Base-by-base conservation (phyloP, 2,113 vertebrate species). In the Lepus timidus region DNA sequence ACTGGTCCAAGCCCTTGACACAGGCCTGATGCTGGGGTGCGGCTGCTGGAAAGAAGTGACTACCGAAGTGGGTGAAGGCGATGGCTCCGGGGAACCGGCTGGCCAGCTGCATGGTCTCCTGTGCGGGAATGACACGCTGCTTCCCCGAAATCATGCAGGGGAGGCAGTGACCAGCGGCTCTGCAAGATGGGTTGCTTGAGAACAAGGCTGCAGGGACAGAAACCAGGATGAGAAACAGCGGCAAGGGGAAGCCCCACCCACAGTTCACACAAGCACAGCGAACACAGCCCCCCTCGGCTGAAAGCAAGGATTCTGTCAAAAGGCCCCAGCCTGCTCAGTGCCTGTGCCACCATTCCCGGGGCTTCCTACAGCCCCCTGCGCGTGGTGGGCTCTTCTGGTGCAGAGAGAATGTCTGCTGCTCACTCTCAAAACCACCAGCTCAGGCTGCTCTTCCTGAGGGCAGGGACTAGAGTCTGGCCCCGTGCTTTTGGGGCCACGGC, bases 271-370 rank as follows among this genome's bases (percentile, higher is more conserved):
- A 92, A 99, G 97, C 0, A 98, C 98, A 31, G 98, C 99, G 31
- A 99, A 97, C 0, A 99, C 99, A 0, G 99, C 99, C 3, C 99
- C 3, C 99, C 99, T 97, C 99, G 99, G 97, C 99, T 99, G 91
- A 99, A 99, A 92, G 99, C 99, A 92, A 99, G 97, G 91, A 99
- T 96, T 87, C 99, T 99, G 0, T 99, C 98, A 29, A 99, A 99
- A 0, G 99, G 99, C 6, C 99, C 99, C 0, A 96, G 98, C 31
- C 94, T 96, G 62, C 61, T 97, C 96, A 99, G 97, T 0, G 99
- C 99, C 81, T 92, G 96, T 12, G 98, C 98, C 87, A 99, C 98
- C 0, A 95, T 93, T 0, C 85, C 82, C 96, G 99, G 95, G 4
- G 99, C 99, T 92, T 98, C 98, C 27, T 99, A 98, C 52, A 99